Base-by-base conservation (phyloP, 2,113 vertebrate genomes). In the Syngnathus typhle region DNA sequence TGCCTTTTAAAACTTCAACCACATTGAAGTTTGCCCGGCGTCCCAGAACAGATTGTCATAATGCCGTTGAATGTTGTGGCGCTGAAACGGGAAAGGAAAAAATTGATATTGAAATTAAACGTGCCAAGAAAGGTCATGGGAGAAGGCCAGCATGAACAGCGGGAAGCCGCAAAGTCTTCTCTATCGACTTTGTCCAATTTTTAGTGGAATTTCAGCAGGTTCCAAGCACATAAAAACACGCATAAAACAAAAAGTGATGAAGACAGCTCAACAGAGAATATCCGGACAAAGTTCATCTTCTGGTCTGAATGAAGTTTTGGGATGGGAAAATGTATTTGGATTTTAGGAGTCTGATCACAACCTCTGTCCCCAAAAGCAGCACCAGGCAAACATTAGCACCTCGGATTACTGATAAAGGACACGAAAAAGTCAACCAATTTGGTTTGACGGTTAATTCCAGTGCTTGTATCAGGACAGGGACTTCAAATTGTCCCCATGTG, bases 111-210 rank as follows among this genome's bases (percentile, higher is more conserved):
- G 27, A 52, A 32, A 18, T 8, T 7, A 64, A 64, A 69, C 51
- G 47, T 23, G 43, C 70, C 59, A 46, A 46, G 32, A 23, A 63
- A 69, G 65, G 43, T 44, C 65, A 56, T 8, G 5, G 63, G 7
- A 9, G 63, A 49, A 74, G 71, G 71, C 64, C 19, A 10, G 15
- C 36, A 47, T 62, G 19, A 39, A 38, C 32, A 32, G 8, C 23
- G 44, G 11, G 46, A 7, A 7, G 10, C 7, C 27, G 37, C 23
- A 21, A 27, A 60, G 23, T 38, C 15, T 46, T 5, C 27, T 38
- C 4, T 44, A 19, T 18, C 19, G 19, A n/a, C 60, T 60, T 6
- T 51, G 47, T 39, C 13, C 18, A 47, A 19, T 41, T 41, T 11
- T 15, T n/a, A 6, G 15, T 60, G 59, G 55, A n/a, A n/a, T 21